Conservation (phyloP, 1,140 invertebrate species). For the Bombus turneri region DNA sequence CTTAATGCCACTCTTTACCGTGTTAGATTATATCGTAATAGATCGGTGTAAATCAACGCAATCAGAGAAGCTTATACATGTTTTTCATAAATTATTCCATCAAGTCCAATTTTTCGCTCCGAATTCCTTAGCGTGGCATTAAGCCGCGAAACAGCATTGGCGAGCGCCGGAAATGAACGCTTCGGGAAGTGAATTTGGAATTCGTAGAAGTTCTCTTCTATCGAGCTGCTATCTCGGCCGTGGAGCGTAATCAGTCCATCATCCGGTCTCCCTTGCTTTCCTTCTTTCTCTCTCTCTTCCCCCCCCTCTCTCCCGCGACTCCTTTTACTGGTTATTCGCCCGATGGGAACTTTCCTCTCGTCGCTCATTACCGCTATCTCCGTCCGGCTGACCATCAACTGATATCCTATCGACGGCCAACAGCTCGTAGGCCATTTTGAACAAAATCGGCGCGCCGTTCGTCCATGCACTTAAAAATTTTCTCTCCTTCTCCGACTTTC, state of each 20-base stretch:
- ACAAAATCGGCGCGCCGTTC: conserved; percentile 30
- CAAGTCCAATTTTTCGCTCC: background rate
- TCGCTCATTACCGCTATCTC: conserved; percentile 72
- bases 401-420: conserved; percentile 70
- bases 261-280: conserved; percentile 49
- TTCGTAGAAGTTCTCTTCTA: conserved; percentile 58
- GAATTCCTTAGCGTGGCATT: background rate
- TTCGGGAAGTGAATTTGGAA: conserved; percentile 57
- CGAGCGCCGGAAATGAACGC: conserved; percentile 4
- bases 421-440: conserved; percentile 50
- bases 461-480: conserved; percentile 10
- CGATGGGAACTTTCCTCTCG: conserved; percentile 75
- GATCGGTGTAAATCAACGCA: background rate
- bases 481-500: background rate
- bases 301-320: conserved; percentile 22
- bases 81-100: too few relatives aligned
- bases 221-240: conserved; percentile 58
- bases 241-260: conserved; percentile 64
- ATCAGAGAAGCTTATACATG: background rate
- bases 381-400: conserved; percentile 72
- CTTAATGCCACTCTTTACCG: too few relatives aligned
- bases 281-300: background rate
- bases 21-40: background rate
- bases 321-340: conserved; percentile 72
- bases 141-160: background rate